Evolutionary conservation across 2,797 vertebrate genomes (phyloP).

Genomic region (Myioborus melanocephalus): DNA sequence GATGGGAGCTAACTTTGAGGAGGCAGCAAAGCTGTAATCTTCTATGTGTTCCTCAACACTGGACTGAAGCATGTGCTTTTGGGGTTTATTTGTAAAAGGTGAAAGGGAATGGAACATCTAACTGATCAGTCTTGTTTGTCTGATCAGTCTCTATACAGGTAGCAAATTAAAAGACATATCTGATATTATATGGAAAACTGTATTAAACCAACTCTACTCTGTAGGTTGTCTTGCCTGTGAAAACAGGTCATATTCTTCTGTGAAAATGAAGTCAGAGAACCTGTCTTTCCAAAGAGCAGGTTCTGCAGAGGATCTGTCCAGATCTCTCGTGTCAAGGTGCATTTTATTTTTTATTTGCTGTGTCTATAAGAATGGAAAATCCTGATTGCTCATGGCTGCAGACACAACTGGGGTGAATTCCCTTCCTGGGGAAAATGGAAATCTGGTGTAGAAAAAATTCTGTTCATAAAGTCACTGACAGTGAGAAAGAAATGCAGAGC

Average conservation of each 20-base stretch:
- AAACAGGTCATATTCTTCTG: neutral
- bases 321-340: neutral
- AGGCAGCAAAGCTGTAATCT: neutral
- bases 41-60: neutral
- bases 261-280: neutral
- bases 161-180: neutral
- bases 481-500: neutral
- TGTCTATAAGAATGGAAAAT: neutral
- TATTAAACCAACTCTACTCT: neutral
- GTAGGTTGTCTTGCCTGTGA: neutral
- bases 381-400: neutral
- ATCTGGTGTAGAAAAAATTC: neutral
- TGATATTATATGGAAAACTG: neutral
- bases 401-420: neutral
- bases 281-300: neutral
- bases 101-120: neutral
- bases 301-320: neutral
- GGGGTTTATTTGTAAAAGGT: neutral
- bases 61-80: neutral
- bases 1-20: neutral
- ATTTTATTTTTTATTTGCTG: neutral
- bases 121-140: neutral
- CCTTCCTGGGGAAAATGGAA: neutral
- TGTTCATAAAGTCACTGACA: neutral
- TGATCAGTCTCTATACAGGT: neutral